A percentile compares a stretch with the other conserved stretches of the same genome.
These are phyloP conservation scores for Venustaconcha ellipsiformis DNA, from an alignment of 1,140 invertebrate species.

Conservation along the genomic window DNA sequence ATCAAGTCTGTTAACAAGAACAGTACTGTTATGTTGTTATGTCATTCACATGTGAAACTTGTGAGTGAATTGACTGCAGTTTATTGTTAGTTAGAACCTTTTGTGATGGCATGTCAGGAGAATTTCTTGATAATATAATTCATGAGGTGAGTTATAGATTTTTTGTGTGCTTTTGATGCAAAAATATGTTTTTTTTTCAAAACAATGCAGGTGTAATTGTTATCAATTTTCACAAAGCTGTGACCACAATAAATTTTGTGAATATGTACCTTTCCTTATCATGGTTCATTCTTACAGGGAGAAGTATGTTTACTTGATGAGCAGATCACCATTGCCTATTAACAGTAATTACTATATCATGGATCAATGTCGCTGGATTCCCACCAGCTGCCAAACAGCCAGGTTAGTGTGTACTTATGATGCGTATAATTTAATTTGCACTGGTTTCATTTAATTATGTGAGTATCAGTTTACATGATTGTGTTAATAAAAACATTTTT, in stretches of 20 bases:
- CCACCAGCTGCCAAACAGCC: slow-evolving; percentile 63
- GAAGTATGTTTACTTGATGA: slow-evolving; percentile 96
- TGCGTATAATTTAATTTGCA: too few species aligned
- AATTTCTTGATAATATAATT: too few species aligned
- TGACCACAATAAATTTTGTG: background rate
- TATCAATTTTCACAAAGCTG: background rate
- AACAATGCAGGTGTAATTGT: background rate
- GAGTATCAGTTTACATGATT: too few species aligned
- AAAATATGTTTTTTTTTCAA: background rate
- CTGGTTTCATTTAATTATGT: too few species aligned
- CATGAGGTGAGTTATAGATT: too few species aligned
- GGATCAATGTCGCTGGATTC: slow-evolving; percentile 69
- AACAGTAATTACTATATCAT: slow-evolving; percentile 99
- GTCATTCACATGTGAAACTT: too few species aligned
- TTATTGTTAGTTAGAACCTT: too few species aligned
- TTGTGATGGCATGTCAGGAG: too few species aligned
- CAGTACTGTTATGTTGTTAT: too few species aligned
- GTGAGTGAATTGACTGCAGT: too few species aligned
- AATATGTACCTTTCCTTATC: background rate
- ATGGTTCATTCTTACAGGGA: slow-evolving; percentile 78
- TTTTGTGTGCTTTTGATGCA: background rate
- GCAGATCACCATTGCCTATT: slow-evolving; percentile 92
- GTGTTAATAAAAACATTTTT: too few species aligned
- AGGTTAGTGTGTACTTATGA: slow-evolving; percentile 44
- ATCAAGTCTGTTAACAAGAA: too few species aligned